A percentile compares a stretch with the other conserved stretches of the same genome.
phyloP scores from a whole-genome alignment of 2,113 vertebrate genomes.

The Percina caprodes region DNA sequence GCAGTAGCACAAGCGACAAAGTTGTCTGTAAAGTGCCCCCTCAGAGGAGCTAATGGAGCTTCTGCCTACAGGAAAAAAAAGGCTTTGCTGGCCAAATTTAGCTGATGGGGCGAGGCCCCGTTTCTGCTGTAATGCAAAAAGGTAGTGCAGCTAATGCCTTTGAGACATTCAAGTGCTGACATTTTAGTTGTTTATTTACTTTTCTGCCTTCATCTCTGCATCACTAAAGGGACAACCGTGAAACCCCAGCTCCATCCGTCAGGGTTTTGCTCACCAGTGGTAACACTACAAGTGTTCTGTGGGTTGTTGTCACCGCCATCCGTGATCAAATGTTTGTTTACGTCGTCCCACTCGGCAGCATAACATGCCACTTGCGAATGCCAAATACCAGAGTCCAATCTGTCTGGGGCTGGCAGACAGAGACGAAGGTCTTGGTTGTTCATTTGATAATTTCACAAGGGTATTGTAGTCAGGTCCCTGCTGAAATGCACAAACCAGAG shows the following conservation, averaged over 20 bases:
- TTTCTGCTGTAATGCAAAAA: slow-evolving; percentile 75
- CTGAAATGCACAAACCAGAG: background rate
- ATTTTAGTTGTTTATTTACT: slow-evolving; percentile 82
- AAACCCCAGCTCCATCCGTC: slow-evolving; percentile 64
- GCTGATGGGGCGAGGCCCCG: slow-evolving; percentile 38
- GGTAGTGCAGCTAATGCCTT: slow-evolving; percentile 74
- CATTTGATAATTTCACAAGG: slow-evolving; percentile 41
- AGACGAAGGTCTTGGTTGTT: slow-evolving; percentile 18
- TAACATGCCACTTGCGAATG: slow-evolving; percentile 28
- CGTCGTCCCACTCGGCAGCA: slow-evolving; percentile 34
- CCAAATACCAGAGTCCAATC: slow-evolving; percentile 47
- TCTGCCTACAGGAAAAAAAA: slow-evolving; percentile 57
- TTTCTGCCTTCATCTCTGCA: slow-evolving; percentile 46
- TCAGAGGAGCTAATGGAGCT: slow-evolving; percentile 76
- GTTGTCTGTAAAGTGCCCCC: slow-evolving; percentile 77
- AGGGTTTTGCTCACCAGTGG: slow-evolving; percentile 39
- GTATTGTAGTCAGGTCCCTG: slow-evolving; percentile 16
- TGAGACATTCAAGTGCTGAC: slow-evolving; percentile 80
- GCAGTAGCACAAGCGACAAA: slow-evolving; percentile 50
- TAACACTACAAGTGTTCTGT: slow-evolving; percentile 11
- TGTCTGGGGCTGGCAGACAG: slow-evolving; percentile 37
- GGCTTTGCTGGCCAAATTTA: slow-evolving; percentile 72
- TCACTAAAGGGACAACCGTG: slow-evolving; percentile 52
- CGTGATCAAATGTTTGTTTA: slow-evolving; percentile 64
- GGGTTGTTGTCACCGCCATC: slow-evolving; percentile 37